Percentiles rank a stretch among this genome's conserved stretches.
phyloP scores from a whole-genome alignment of 2,797 vertebrate species.

The Leptodactylus fallax region DNA sequence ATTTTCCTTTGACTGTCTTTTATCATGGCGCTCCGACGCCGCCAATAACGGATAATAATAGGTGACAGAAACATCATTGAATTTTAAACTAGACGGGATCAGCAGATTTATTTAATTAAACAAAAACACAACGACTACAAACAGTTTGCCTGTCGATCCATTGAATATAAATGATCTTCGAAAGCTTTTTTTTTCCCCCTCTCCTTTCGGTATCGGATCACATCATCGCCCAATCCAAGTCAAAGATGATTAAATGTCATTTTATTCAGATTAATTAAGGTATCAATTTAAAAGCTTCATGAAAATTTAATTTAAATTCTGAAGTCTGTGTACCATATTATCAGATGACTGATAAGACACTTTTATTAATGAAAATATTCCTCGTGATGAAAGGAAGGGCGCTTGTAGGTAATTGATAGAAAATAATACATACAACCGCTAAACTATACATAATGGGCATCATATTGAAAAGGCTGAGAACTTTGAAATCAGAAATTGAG shows the following conservation, averaged over 20 bases:
- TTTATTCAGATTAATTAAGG: conserved; percentile 71
- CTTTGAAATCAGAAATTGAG: neutral
- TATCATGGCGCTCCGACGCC: conserved; percentile 40
- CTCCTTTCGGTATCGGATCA: neutral
- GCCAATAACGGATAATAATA: conserved; percentile 56
- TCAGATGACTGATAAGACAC: conserved; percentile 69
- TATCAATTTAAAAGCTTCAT: conserved; percentile 69
- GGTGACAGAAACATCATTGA: conserved; percentile 60
- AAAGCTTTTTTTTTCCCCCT: neutral
- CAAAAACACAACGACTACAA: conserved; percentile 49
- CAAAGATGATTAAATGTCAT: conserved; percentile 68
- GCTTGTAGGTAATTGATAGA: neutral
- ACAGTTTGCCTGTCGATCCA: conserved; percentile 55
- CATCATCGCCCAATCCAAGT: conserved; percentile 33
- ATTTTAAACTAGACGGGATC: conserved; percentile 62
- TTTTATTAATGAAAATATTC: conserved; percentile 69
- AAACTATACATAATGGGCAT: conserved; percentile 49
- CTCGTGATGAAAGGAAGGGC: conserved; percentile 1
- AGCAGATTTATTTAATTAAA: conserved; percentile 64
- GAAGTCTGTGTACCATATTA: conserved; percentile 72
- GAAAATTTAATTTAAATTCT: conserved; percentile 71
- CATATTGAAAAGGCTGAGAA: conserved; percentile 32
- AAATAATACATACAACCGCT: conserved; percentile 47
- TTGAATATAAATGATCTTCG: conserved; percentile 58
- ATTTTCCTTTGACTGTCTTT: conserved; percentile 58